These are phyloP conservation scores for Cyclophora punctaria DNA, from an alignment of 2,888 invertebrate genomes.

Conservation along the genomic window DNA sequence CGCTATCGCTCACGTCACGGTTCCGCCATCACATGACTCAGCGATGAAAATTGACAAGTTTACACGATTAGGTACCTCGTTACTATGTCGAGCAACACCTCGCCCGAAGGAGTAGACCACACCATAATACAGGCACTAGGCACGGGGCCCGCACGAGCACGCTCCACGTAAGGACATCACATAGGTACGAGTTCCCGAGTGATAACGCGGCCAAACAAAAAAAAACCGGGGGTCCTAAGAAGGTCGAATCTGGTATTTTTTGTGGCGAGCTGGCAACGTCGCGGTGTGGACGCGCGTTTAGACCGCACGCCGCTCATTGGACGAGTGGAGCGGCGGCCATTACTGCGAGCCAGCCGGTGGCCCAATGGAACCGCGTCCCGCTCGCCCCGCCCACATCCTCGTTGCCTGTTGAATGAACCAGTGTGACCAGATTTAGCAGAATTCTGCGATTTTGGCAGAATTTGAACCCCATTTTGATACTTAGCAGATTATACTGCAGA, in stretches of 20 bases:
- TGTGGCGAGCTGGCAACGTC: constrained; percentile 71
- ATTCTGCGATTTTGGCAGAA: too few relatives aligned
- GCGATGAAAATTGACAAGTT: constrained; percentile 10
- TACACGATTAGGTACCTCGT: constrained; percentile 46
- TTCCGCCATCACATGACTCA: constrained; percentile 28
- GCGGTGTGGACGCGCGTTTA: constrained; percentile 70
- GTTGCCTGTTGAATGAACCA: constrained; percentile 65
- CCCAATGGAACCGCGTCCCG: constrained; percentile 68
- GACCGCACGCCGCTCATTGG: constrained; percentile 69
- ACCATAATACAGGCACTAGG: constrained; percentile 66
- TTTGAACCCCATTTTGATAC: too few relatives aligned
- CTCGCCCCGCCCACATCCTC: constrained; percentile 72
- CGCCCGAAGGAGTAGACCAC: constrained; percentile 68
- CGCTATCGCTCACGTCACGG: constrained; percentile 10
- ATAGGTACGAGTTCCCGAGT: constrained; percentile 57
- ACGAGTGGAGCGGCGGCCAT: constrained; percentile 71
- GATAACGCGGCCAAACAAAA: constrained; percentile 73
- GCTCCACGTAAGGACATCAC: constrained; percentile 66
- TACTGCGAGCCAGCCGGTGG: constrained; percentile 47
- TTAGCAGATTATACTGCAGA: too few relatives aligned
- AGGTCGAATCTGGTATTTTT: constrained; percentile 74
- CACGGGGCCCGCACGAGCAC: constrained; percentile 59
- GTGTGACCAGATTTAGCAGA: too few relatives aligned
- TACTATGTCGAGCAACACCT: constrained; percentile 68
- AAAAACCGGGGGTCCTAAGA: constrained; percentile 72